Evolutionary conservation across 2,888 invertebrate genomes (phyloP).

Genomic region (Zygogramma bicolorata): DNA sequence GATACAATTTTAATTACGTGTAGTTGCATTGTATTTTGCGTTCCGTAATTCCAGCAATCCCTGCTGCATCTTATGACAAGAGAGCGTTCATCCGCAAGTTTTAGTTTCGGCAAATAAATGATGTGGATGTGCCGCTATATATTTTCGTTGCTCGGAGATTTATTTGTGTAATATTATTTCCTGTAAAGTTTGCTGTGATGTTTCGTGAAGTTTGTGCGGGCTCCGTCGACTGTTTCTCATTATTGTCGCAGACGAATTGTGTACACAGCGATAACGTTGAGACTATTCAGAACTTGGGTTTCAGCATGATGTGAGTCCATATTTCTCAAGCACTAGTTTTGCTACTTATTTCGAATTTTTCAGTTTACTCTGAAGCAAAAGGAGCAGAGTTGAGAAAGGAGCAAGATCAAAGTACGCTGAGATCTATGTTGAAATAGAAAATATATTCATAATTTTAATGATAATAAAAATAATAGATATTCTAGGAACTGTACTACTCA

Average conservation of each 20-base stretch:
- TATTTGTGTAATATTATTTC: neutral
- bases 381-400: too few species aligned
- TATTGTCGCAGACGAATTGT: neutral
- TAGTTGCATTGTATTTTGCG: slow-evolving; percentile 32
- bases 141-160: neutral
- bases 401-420: too few species aligned
- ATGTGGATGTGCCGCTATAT: neutral
- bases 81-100: neutral
- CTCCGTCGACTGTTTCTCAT: neutral
- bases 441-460: too few species aligned
- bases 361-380: too few species aligned
- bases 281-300: neutral
- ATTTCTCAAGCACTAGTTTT: neutral
- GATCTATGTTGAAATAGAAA: too few species aligned
- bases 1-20: slow-evolving; percentile 34
- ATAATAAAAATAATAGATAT: too few species aligned
- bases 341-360: too few species aligned
- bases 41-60: slow-evolving; percentile 24
- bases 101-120: neutral
- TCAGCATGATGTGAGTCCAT: neutral
- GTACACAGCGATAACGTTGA: neutral
- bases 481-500: too few species aligned
- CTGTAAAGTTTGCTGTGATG: neutral
- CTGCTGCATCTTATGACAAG: slow-evolving; percentile 18
- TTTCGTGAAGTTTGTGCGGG: neutral